Base-by-base conservation (phyloP, 2,888 invertebrate species). In the Drosophila peninsularis region DNA sequence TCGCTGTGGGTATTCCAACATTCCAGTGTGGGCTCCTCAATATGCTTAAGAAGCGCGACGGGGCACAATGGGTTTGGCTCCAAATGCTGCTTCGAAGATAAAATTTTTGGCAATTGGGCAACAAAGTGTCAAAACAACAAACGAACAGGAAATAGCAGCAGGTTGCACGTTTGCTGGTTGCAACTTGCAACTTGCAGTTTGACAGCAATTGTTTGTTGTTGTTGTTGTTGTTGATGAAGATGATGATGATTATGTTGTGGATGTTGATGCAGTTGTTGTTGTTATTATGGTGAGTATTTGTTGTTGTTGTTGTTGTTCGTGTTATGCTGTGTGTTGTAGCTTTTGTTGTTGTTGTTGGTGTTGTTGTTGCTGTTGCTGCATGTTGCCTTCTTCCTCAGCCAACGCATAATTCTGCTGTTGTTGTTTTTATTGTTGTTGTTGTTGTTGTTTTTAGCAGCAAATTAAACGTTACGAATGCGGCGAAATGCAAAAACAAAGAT, bases 1-100 rank as follows among this genome's bases (percentile, higher is more conserved):
- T 94, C 95, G 94, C 94, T 92, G 92, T 89, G 92, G 91, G 90
- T 92, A 91, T 90, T 92, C 92, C 92, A 92, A 92, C 92, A 92
- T 92, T 92, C 92, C 92, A 90, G 80, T 80, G 85, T 78, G 71
- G 75, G 68, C 78, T 77, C 75, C 77, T 78, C 81, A 71, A 75
- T 52, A 47, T 68, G 80, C 73, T 67, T 70, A 78, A 71, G 71
- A 64, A 71, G 78, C 70, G 77, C 73, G 73, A 44, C 62, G 65
- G 62, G 63, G 56, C 45, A 45, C 56, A 19, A 37, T 30, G 14
- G 30, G 27, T 19, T 27, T 27, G 47, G 49, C 50, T 50, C 42
- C 60, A 53, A 52, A 39, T 21, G 62, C 67, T 67, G 67, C 60
- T 49, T 67, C 54, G 67, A 60, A 67, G 37, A 67, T 50, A 69